phyloP scores from a whole-genome alignment of 2,888 invertebrate genomes.

The Noctuana brunneofusca region DNA sequence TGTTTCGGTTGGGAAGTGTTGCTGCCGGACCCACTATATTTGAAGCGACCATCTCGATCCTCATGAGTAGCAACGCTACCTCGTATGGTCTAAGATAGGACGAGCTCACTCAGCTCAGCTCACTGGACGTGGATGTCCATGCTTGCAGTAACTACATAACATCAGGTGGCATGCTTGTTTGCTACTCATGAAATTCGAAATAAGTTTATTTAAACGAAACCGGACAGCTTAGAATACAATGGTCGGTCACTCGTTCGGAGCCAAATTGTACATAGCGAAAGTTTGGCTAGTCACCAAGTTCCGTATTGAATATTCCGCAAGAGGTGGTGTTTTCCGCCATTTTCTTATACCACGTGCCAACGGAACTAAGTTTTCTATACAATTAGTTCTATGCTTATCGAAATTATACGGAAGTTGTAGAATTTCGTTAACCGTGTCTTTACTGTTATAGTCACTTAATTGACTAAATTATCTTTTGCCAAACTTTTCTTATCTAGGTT shows the following conservation, averaged over 20 bases:
- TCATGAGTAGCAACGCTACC: no score
- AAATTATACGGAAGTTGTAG: background rate
- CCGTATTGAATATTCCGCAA: conserved; percentile 30
- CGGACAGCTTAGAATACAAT: conserved; percentile 9
- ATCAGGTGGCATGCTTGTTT: no score
- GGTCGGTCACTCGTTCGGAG: conserved; percentile 6
- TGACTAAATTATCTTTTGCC: background rate
- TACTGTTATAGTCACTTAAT: background rate
- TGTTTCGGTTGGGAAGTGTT: no score
- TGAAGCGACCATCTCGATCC: no score
- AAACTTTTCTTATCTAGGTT: background rate
- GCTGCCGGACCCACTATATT: no score
- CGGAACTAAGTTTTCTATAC: conserved; percentile 4
- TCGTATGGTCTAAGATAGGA: no score
- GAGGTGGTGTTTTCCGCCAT: conserved; percentile 11
- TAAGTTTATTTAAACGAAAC: conserved; percentile 8
- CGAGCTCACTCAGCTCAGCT: no score
- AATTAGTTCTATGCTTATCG: conserved; percentile 2
- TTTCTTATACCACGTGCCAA: conserved; percentile 19
- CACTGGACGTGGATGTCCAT: no score
- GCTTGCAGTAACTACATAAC: no score
- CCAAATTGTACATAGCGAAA: conserved; percentile 24
- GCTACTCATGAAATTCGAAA: no score
- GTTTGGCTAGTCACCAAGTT: conserved; percentile 30
- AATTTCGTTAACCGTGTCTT: conserved; percentile 1